Percentiles rank a stretch among this genome's conserved stretches.
These are phyloP conservation scores for Drosophila borealis DNA, from an alignment of 2,888 invertebrate species.

Conservation along the genomic window DNA sequence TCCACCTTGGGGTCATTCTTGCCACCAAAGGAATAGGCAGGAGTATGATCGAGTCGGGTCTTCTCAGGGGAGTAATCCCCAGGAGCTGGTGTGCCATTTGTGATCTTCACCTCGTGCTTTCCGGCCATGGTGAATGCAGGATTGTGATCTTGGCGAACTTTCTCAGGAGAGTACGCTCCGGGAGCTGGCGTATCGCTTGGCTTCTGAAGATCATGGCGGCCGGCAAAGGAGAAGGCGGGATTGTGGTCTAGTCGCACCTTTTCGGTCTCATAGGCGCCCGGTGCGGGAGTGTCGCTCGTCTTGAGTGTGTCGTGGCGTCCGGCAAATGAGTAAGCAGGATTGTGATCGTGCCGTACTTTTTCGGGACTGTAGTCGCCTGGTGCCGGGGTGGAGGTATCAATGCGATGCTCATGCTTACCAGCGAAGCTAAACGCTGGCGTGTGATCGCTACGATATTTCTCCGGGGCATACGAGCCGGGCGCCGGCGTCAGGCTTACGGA, in stretches of 20 bases:
- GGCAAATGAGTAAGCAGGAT: slow-evolving; percentile 91
- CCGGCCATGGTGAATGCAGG: slow-evolving; percentile 86
- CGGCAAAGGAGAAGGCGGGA: slow-evolving; percentile 88
- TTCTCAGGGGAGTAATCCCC: slow-evolving; percentile 87
- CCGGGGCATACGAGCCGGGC: slow-evolving; percentile 87
- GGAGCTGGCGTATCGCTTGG: slow-evolving; percentile 88
- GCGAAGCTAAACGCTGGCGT: slow-evolving; percentile 88
- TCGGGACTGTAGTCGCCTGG: slow-evolving; percentile 89
- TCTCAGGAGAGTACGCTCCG: slow-evolving; percentile 86
- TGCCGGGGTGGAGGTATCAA: slow-evolving; percentile 87
- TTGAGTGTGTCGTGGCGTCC: slow-evolving; percentile 82
- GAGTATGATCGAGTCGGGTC: slow-evolving; percentile 83
- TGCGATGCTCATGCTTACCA: slow-evolving; percentile 85
- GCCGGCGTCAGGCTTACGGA: slow-evolving; percentile 83
- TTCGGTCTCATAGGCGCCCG: slow-evolving; percentile 88
- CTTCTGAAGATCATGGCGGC: slow-evolving; percentile 86
- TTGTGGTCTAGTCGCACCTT: slow-evolving; percentile 85
- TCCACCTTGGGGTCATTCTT: slow-evolving; percentile 80
- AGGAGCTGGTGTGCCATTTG: slow-evolving; percentile 83
- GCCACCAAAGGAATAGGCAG: slow-evolving; percentile 86
- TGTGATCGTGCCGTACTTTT: slow-evolving; percentile 85
- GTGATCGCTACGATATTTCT: slow-evolving; percentile 85
- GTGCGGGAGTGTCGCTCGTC: slow-evolving; percentile 87
- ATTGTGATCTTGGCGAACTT: slow-evolving; percentile 85
- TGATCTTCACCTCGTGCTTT: slow-evolving; percentile 74